Base-by-base conservation (phyloP, 1,140 invertebrate genomes). In the Tigriopus japonicus region DNA sequence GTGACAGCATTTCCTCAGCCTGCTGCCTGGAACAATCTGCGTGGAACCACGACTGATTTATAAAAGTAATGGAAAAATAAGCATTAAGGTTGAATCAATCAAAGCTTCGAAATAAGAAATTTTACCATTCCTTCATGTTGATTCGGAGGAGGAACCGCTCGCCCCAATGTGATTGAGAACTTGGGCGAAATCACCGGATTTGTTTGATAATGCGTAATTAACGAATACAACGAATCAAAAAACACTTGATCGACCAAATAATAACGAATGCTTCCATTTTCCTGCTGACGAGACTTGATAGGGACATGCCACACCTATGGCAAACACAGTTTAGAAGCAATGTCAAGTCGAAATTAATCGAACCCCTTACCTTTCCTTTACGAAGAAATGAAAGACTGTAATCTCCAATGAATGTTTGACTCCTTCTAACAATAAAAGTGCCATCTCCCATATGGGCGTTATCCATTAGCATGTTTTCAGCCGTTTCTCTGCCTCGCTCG, bases 331-430 rank as follows among this genome's bases (percentile, higher is more conserved):
- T n/a, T n/a, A n/a, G n/a, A n/a, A n/a, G n/a, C n/a, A n/a, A n/a
- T n/a, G n/a, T n/a, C n/a, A 53, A 53, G 21, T 53, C 17, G n/a
- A 53, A 23, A 55, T 55, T 23, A 6, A 55, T 58, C 14, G 24
- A 12, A 28, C 3, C 10, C 15, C 12, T 60, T 42, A 52, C 52
- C 41, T 51, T 14, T 54, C 28, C 24, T 21, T 65, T 68, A 69
- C 64, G 73, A 80, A 86, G 94, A 73, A 97, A 96, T 0, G 90
- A 95, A 1, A 98, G 71, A 60, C 89, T 90, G 70, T 93, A 95
- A 73, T 96, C 91, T 0, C 92, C 92, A 17, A 94, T 86, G 74
- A 95, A 97, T 0, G 91, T 96, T 28, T 93, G 89, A 70, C 90
- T 59, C 12, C 17, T 42, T 49, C 58, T 52, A 28, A 98, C 92